Conservation (phyloP, 2,113 vertebrate species). For the Rhagologus leucostigma region DNA sequence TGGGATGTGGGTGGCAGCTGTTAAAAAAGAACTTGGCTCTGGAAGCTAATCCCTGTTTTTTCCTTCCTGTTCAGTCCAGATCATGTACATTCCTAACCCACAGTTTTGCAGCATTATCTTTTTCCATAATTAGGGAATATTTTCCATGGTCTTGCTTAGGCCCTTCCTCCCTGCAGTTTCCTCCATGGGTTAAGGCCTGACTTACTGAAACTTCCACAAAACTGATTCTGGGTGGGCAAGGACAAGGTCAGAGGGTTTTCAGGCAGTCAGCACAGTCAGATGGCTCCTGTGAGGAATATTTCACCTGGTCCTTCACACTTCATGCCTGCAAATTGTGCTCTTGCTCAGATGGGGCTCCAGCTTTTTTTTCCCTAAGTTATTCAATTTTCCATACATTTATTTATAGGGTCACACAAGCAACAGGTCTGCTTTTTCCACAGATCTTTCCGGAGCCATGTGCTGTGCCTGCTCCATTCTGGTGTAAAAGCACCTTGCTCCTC, state of each 20-base stretch:
- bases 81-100: neutral
- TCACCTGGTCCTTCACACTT: neutral
- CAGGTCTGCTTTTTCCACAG: neutral
- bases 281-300: neutral
- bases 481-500: neutral
- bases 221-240: neutral
- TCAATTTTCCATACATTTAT: neutral
- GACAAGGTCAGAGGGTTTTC: neutral
- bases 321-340: neutral
- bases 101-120: neutral
- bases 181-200: neutral
- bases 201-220: neutral
- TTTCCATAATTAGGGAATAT: neutral
- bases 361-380: neutral
- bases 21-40: neutral
- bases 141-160: neutral
- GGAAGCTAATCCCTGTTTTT: neutral
- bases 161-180: neutral
- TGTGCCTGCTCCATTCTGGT: neutral
- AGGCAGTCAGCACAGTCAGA: neutral
- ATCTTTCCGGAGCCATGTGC: neutral
- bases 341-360: neutral
- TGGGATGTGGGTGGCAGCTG: neutral
- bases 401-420: neutral
- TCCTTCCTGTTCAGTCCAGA: neutral